These are phyloP conservation scores for Mustelus asterias DNA, from an alignment of 2,113 vertebrate genomes.

Conservation along the genomic window DNA sequence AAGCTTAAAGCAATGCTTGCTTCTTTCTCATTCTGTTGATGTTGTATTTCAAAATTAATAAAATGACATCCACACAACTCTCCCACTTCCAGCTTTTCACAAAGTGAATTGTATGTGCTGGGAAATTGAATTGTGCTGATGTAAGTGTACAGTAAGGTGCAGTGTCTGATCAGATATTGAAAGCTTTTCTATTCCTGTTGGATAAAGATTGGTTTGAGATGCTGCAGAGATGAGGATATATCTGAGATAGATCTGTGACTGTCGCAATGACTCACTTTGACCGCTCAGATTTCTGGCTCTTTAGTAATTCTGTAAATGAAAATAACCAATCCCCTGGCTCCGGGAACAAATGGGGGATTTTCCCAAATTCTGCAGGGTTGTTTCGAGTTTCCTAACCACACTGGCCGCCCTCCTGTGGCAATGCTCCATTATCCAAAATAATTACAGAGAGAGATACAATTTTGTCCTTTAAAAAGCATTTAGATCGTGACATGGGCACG, in stretches of 20 bases:
- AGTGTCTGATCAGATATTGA: not conserved
- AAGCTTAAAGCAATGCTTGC: not conserved
- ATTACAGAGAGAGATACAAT: no score
- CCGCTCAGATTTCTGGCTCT: not conserved
- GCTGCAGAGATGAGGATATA: not conserved
- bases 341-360: not conserved
- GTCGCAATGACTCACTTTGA: not conserved
- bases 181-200: not conserved
- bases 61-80: constrained; percentile 34
- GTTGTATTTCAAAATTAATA: constrained; percentile 35
- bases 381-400: not conserved
- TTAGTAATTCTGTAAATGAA: not conserved
- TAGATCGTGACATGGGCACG: no score
- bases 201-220: not conserved
- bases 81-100: constrained; percentile 31
- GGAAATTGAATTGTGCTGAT: constrained; percentile 34
- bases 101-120: constrained; percentile 19
- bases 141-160: not conserved
- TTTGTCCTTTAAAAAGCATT: no score
- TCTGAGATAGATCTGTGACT: not conserved
- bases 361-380: not conserved
- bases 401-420: not conserved
- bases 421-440: not conserved
- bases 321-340: not conserved
- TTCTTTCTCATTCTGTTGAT: not conserved